Base-by-base conservation (phyloP, 1,140 invertebrate genomes). In the Scaptomyza hsui region DNA sequence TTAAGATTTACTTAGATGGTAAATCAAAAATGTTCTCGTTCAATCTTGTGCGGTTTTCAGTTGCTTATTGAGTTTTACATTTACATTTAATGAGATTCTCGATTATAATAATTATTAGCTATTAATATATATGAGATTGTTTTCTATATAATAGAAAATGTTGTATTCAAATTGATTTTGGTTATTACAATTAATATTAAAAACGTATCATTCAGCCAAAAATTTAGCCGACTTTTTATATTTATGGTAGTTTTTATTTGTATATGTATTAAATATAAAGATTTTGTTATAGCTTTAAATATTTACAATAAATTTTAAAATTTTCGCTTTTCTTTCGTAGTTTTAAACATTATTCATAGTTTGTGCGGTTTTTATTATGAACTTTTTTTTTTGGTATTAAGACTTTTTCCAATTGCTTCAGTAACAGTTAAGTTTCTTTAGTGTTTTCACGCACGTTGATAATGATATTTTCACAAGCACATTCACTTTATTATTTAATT, bases 41-140 rank as follows among this genome's bases (percentile, higher is more conserved):
- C 65, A 82, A 82, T 78, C 59, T 86, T 86, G 81, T 85, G 81
- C 81, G 77, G 67, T 60, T 70, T 74, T 73, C 57, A 45, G 64
- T 74, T 68, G 48, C 64, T 81, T 76, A 68, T 85, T 70, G 44
- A 74, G 52, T 45, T 64, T 45, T n/a, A n/a, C n/a, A 15, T 44
- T 4, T 7, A 24, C 21, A 10, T 52, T 16, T 18, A 19, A 56
- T 47, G 21, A 45, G 65, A 64, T 68, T 45, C 47, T 4, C 15
- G 48, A 45, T 32, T 63, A 26, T 45, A n/a, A n/a, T 39, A 32
- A 9, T 35, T 42, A 5, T 48, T 39, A 62, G 26, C 12, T 52
- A 15, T 51, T 42, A 45, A 56, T 42, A 48, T 57, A 70, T 63
- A 41, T 37, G 52, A 24, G 26, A 19, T 51, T 39, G 19, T 59